These are phyloP conservation scores for Phylloscopus trochilus DNA, from an alignment of 2,113 vertebrate genomes.

Conservation along the genomic window DNA sequence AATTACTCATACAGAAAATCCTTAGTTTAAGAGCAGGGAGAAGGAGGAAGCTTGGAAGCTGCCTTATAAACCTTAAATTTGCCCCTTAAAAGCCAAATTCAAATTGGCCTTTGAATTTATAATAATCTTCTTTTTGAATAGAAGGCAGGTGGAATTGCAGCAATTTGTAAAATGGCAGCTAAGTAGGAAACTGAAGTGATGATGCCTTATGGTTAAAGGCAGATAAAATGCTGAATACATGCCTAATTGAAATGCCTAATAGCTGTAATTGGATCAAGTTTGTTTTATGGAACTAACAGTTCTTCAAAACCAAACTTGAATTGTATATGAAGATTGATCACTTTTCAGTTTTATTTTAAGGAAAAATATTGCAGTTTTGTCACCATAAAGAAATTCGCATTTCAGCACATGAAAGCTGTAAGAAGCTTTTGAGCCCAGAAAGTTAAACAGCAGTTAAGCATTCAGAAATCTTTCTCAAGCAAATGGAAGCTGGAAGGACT, in stretches of 20 bases:
- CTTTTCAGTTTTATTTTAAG: neutral
- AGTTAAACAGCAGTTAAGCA: neutral
- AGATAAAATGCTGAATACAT: neutral
- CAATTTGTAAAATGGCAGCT: slow-evolving; percentile 14
- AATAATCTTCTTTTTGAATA: neutral
- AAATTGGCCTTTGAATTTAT: slow-evolving; percentile 16
- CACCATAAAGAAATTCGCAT: neutral
- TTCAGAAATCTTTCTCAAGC: neutral
- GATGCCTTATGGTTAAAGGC: neutral
- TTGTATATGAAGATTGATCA: neutral
- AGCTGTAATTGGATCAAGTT: neutral
- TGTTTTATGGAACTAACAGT: neutral
- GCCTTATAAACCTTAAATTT: slow-evolving; percentile 14
- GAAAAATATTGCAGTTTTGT: neutral
- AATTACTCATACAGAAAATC: slow-evolving; percentile 53
- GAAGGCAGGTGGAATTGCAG: slow-evolving; percentile 19
- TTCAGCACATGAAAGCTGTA: neutral
- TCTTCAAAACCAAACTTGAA: neutral
- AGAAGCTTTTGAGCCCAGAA: neutral
- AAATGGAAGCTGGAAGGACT: neutral
- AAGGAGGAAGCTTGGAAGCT: slow-evolving; percentile 12
- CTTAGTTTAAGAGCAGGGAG: neutral
- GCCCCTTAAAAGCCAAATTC: neutral
- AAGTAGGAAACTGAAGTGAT: neutral
- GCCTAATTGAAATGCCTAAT: neutral